phyloP scores from a whole-genome alignment of 2,113 vertebrate genomes.

The Paedocypris sp. region DNA sequence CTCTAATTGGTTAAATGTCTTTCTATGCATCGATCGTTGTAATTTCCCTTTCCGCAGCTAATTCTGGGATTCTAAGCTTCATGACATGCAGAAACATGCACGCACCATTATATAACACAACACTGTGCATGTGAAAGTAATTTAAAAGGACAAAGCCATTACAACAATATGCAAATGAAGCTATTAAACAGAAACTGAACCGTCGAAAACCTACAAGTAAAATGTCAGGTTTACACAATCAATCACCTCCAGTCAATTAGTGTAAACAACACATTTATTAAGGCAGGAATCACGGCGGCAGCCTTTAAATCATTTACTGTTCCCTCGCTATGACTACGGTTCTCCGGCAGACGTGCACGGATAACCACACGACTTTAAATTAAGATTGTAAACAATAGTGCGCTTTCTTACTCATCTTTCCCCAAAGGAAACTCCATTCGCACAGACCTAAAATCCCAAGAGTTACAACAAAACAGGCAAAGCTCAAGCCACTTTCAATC shows the following conservation, averaged over 20 bases:
- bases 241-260: not conserved
- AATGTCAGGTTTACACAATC: constrained; percentile 1
- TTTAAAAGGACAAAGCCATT: not conserved
- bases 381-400: too few species aligned
- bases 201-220: not conserved
- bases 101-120: not conserved
- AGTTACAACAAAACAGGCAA: too few species aligned
- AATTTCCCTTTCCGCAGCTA: too few species aligned
- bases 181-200: constrained; percentile 9
- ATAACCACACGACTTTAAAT: too few species aligned
- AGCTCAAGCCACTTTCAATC: too few species aligned
- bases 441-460: too few species aligned
- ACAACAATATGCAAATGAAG: not conserved
- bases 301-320: constrained; percentile 10
- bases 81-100: constrained; percentile 3
- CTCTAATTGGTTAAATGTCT: too few species aligned
- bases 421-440: too few species aligned
- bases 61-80: too few species aligned
- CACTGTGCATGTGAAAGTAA: not conserved
- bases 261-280: constrained; percentile 39
- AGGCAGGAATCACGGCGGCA: constrained; percentile 27
- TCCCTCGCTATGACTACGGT: not conserved
- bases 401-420: too few species aligned
- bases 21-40: too few species aligned
- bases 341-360: too few species aligned